Evolutionary conservation across 2,797 vertebrate genomes (phyloP), one percentile per base, ranked within the genome.

Genomic region (Spinus olivaceus): DNA sequence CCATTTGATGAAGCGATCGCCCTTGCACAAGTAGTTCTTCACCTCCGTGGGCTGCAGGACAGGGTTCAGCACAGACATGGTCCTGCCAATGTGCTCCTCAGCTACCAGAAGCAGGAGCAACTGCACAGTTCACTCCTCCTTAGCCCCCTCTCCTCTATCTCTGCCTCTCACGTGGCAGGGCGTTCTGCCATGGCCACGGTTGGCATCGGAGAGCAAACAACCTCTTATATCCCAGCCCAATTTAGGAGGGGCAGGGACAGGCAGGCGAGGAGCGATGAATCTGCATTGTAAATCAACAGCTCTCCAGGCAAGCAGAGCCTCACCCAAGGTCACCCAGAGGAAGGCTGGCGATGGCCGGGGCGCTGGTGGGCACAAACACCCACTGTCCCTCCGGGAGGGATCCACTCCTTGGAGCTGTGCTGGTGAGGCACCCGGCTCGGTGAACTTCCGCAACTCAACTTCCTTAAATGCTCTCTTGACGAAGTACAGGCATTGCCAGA

Each of bases 1-100:
- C 99, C 99, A 99, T 70, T 99, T 99, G 94, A 98, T 99, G 95
- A 99, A 99, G 90, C 99, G 98, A 47, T 99, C 99, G 9, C 99
- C 99, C 97, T 99, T 99, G 64, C 97, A 96, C 78, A 99, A 97
- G 89, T 99, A 99, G 21, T 98, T 97, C 98, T 99, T 99, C 96
- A 99, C 98, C 86, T 98, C 97, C 0, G 98, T 98, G 54, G 98
- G 97, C 46, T 97, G 98, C 89, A 99, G 98, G 51, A 97, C 79
- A 39, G 98, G 98, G 87, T 89, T 98, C 67, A 99, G 98, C 96
- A 98, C 98, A 46, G 98, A 99, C 98, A 99, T 99, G 98, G 96
- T 92, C 78, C 83, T 30, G 2, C 50, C 41, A 73, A 76, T 20
- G 70, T 24, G 56, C 59, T 92, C 74, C 63, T 91, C 80, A 2